Evolutionary conservation across 1,140 invertebrate species (phyloP).

Genomic region (Drosophila teissieri): DNA sequence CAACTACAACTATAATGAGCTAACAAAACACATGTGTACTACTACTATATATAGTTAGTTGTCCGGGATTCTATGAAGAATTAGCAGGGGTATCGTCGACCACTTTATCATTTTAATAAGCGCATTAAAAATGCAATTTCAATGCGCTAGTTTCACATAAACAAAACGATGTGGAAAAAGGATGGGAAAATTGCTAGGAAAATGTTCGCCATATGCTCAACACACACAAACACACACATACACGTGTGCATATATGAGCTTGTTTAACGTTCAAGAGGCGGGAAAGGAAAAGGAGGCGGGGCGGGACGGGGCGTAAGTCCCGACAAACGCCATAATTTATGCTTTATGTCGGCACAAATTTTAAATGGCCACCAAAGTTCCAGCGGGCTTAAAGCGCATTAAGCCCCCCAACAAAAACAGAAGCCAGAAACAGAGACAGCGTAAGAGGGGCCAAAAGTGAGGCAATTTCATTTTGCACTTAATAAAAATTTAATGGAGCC

Average conservation of each 20-base stretch:
- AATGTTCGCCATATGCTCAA: slow-evolving; percentile 35
- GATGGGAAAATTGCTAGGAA: slow-evolving; percentile 8
- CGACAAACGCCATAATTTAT: slow-evolving; percentile 57
- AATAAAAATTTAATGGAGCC: slow-evolving; percentile 72
- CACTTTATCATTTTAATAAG: slow-evolving; percentile 69
- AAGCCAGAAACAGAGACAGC: slow-evolving; percentile 18
- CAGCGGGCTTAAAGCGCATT: slow-evolving; percentile 69
- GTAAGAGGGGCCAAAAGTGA: slow-evolving; percentile 39
- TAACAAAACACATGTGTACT: slow-evolving; percentile 39
- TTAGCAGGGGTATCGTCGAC: slow-evolving; percentile 29
- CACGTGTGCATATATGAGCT: slow-evolving; percentile 30
- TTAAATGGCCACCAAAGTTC: slow-evolving; percentile 65
- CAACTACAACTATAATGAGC: slow-evolving; percentile 55
- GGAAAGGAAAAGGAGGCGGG: not conserved
- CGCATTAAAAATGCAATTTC: slow-evolving; percentile 66
- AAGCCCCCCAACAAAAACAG: slow-evolving; percentile 45
- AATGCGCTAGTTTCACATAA: slow-evolving; percentile 61
- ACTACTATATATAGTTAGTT: not conserved
- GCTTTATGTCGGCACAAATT: slow-evolving; percentile 69
- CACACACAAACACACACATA: slow-evolving; percentile 3
- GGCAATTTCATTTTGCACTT: slow-evolving; percentile 78
- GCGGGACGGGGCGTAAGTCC: slow-evolving; percentile 2
- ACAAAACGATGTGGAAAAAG: slow-evolving; percentile 32
- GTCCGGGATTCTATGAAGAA: slow-evolving; percentile 33
- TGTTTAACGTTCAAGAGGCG: slow-evolving; percentile 29